Conservation (phyloP, 2,888 invertebrate genomes). For the Chelonus formosanus region DNA sequence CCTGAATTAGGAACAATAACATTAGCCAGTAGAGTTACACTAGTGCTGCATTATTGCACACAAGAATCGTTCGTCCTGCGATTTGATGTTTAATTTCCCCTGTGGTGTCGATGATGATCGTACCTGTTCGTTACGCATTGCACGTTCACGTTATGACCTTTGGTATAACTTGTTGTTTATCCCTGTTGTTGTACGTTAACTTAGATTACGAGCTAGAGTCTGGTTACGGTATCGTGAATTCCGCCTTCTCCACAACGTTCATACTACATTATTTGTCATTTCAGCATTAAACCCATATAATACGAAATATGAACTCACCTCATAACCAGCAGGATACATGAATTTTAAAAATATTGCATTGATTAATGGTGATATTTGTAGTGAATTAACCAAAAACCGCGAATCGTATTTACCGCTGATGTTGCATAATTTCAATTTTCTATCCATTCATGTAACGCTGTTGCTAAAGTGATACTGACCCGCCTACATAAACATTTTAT, state of each 20-base stretch:
- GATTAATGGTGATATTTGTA: too few relatives aligned
- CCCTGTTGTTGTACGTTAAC: conserved; percentile 49
- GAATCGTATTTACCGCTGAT: too few relatives aligned
- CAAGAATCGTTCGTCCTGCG: conserved; percentile 40
- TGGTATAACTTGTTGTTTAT: conserved; percentile 44
- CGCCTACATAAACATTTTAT: too few relatives aligned
- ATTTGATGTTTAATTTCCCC: conserved; percentile 46
- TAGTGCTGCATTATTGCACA: conserved; percentile 26
- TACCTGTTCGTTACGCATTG: conserved; percentile 46
- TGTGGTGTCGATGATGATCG: conserved; percentile 45
- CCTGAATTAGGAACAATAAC: neutral
- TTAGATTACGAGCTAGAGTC: conserved; percentile 47
- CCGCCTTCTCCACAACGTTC: conserved; percentile 16
- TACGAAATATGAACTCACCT: too few relatives aligned
- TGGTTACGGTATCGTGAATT: conserved; percentile 47
- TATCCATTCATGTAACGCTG: too few relatives aligned
- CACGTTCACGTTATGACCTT: conserved; percentile 31
- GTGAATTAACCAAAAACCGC: too few relatives aligned
- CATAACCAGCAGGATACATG: too few relatives aligned
- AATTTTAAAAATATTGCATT: too few relatives aligned
- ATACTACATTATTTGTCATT: conserved; percentile 6
- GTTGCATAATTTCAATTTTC: too few relatives aligned
- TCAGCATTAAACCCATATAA: neutral
- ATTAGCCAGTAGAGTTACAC: neutral
- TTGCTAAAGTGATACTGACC: too few relatives aligned